Conservation (phyloP, 2,113 vertebrate species). For the Ardeotis arabs region DNA sequence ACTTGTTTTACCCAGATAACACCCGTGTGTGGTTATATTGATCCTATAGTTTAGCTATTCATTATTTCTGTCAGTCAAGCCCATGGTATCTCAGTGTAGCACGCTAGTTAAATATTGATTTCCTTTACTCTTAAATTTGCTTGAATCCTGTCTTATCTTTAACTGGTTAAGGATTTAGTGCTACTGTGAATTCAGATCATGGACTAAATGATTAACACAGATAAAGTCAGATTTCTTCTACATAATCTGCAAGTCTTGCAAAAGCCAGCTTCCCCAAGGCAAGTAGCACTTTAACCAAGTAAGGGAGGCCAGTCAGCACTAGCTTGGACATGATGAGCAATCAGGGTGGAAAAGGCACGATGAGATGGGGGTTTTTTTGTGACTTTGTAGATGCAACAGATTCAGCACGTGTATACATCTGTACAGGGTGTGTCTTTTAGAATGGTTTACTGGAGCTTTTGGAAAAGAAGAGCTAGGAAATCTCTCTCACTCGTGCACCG, state of each 20-base stretch:
- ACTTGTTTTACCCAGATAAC: not conserved
- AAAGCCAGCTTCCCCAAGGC: slow-evolving; percentile 9
- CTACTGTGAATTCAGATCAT: slow-evolving; percentile 6
- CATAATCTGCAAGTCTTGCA: slow-evolving; percentile 13
- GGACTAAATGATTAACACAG: slow-evolving; percentile 42
- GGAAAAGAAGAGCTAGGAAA: not conserved
- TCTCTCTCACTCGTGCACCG: not conserved
- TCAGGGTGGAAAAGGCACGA: not conserved
- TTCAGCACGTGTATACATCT: not conserved
- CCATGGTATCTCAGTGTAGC: not conserved
- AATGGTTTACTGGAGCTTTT: not conserved
- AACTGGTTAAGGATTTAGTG: not conserved
- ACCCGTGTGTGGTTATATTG: not conserved
- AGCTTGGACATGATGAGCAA: not conserved
- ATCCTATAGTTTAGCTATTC: not conserved
- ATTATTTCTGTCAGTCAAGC: not conserved
- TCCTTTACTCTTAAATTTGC: not conserved
- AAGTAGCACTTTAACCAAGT: slow-evolving; percentile 15
- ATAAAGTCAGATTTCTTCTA: not conserved
- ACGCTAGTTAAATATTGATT: not conserved
- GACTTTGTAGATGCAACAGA: not conserved
- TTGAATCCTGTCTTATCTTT: not conserved
- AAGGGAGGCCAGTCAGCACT: slow-evolving; percentile 1
- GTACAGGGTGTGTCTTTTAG: not conserved
- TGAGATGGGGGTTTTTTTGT: not conserved